Evolutionary conservation across 2,113 vertebrate genomes (phyloP).

Genomic region (Perca fluviatilis): DNA sequence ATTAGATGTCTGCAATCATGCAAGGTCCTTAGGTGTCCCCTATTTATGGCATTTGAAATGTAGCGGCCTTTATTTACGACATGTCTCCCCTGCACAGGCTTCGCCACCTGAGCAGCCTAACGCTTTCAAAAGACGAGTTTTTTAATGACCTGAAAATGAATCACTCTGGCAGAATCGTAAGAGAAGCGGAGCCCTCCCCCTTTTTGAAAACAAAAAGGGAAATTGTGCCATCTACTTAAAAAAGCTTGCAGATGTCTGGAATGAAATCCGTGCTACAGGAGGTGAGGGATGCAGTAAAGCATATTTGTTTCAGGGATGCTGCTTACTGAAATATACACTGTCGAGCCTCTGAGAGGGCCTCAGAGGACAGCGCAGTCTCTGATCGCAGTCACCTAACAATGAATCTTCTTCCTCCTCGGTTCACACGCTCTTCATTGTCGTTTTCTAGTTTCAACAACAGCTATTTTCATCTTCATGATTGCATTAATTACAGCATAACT

Average conservation of each 20-base stretch:
- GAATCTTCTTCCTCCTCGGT: constrained; percentile 48
- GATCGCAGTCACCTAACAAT: constrained; percentile 53
- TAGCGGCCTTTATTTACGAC: constrained; percentile 83
- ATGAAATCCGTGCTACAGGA: constrained; percentile 26
- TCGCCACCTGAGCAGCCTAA: constrained; percentile 79
- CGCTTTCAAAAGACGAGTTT: constrained; percentile 74
- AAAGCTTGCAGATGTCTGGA: constrained; percentile 44
- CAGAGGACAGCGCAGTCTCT: constrained; percentile 45
- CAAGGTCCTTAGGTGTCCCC: constrained; percentile 80
- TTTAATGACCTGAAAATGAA: constrained; percentile 84
- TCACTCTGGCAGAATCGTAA: constrained; percentile 74
- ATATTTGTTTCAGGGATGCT: constrained; percentile 54
- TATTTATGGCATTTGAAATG: constrained; percentile 84
- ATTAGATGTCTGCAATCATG: constrained; percentile 84
- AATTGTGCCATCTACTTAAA: constrained; percentile 60
- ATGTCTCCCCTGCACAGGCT: constrained; percentile 63
- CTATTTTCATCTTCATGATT: constrained; percentile 82
- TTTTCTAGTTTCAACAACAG: constrained; percentile 73
- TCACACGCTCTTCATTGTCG: constrained; percentile 59
- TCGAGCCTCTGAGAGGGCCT: constrained; percentile 10
- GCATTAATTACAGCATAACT: constrained; percentile 81
- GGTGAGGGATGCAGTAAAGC: constrained; percentile 43
- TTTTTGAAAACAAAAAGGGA: constrained; percentile 69
- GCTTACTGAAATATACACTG: constrained; percentile 41
- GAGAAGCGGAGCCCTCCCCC: constrained; percentile 55